phyloP scores from a whole-genome alignment of 2,797 vertebrate genomes.

The Sebastes trivittatus region DNA sequence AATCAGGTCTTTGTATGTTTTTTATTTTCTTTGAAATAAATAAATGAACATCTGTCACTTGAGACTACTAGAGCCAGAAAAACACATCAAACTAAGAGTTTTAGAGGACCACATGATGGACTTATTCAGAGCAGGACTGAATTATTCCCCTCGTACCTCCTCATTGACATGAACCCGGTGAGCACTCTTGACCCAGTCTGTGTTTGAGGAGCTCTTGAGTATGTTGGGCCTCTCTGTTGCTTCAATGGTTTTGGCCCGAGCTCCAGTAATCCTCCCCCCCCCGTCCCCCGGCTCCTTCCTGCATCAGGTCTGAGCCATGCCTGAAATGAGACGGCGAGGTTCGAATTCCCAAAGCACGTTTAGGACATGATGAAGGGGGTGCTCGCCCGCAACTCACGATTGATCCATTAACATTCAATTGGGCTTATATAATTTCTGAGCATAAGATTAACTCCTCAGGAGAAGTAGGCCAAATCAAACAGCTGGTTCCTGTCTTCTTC shows the following conservation, averaged over 20 bases:
- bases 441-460: slow-evolving; percentile 68
- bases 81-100: slow-evolving; percentile 6
- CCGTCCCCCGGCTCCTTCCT: slow-evolving; percentile 42
- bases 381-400: slow-evolving; percentile 59
- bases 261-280: slow-evolving; percentile 36
- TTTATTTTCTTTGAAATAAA: slow-evolving; percentile 5
- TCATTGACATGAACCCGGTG: slow-evolving; percentile 22
- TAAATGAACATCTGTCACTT: slow-evolving; percentile 1
- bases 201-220: slow-evolving; percentile 44
- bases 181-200: slow-evolving; percentile 28
- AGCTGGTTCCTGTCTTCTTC: slow-evolving; percentile 72
- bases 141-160: slow-evolving; percentile 9
- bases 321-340: slow-evolving; percentile 60
- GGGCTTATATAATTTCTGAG: slow-evolving; percentile 63
- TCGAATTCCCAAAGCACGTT: slow-evolving; percentile 63
- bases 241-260: slow-evolving; percentile 30
- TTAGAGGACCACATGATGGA: not conserved
- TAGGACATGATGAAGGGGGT: slow-evolving; percentile 51
- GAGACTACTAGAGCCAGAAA: not conserved
- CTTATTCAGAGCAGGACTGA: slow-evolving; percentile 14
- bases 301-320: slow-evolving; percentile 38
- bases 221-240: slow-evolving; percentile 28
- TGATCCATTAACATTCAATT: slow-evolving; percentile 74
- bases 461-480: slow-evolving; percentile 74
- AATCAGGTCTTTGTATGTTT: not conserved